Percentiles rank a stretch among this genome's conserved stretches.
These are phyloP conservation scores for Lepilemur ruficaudatus DNA, from an alignment of 2,797 vertebrate species.

Conservation along the genomic window DNA sequence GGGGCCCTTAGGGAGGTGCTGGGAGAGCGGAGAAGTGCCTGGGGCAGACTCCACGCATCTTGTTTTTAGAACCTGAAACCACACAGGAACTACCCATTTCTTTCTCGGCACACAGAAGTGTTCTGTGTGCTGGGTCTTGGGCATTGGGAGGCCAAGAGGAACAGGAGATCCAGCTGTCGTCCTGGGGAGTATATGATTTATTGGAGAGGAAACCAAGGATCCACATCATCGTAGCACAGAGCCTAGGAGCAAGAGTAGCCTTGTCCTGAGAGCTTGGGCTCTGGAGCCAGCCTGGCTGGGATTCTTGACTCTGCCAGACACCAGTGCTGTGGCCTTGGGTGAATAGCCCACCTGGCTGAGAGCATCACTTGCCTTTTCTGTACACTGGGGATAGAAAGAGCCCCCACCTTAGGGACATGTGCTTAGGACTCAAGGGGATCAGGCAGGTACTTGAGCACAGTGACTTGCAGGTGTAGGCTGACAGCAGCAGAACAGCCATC, in stretches of 20 bases:
- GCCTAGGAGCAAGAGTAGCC: not conserved
- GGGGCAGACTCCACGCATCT: not conserved
- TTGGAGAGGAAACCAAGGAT: not conserved
- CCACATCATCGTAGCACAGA: fast-evolving
- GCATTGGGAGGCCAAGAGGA: not conserved
- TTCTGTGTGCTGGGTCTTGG: not conserved
- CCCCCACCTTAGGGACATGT: not conserved
- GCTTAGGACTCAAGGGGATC: not conserved
- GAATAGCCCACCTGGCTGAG: not conserved
- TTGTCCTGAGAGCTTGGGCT: not conserved
- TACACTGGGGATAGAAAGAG: not conserved
- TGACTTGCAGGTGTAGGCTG: not conserved
- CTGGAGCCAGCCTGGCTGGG: not conserved
- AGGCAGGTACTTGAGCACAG: not conserved
- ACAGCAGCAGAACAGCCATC: not conserved
- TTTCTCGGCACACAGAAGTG: not conserved
- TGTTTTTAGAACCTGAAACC: not conserved
- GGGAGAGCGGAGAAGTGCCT: not conserved
- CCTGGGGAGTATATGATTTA: not conserved
- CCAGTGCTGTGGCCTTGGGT: not conserved
- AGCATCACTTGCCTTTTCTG: not conserved
- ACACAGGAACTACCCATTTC: not conserved
- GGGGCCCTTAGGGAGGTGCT: not conserved
- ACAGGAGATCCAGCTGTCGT: not conserved
- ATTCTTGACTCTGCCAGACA: not conserved